phyloP scores from a whole-genome alignment of 2,888 invertebrate species.

The Aethes cnicana region DNA sequence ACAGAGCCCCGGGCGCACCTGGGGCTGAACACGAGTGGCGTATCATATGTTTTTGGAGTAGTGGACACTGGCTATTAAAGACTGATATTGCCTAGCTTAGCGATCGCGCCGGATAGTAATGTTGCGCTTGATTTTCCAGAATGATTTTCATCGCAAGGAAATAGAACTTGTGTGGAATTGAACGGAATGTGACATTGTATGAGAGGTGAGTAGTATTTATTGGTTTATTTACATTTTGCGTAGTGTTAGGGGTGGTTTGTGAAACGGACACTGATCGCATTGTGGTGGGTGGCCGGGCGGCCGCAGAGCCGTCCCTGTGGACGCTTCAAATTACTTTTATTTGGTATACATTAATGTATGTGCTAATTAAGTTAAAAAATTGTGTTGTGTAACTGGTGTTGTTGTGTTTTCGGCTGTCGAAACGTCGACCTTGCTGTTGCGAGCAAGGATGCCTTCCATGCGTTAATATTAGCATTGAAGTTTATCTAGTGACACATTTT shows the following conservation, averaged over 20 bases:
- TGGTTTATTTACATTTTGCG: conserved; percentile 76
- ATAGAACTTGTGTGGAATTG: conserved; percentile 77
- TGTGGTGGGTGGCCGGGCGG: conserved; percentile 56
- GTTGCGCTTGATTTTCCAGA: conserved; percentile 76
- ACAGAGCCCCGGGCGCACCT: conserved; percentile 58
- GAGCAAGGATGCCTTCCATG: conserved; percentile 46
- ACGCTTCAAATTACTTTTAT: conserved; percentile 42
- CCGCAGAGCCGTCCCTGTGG: conserved; percentile 51
- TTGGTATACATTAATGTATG: conserved; percentile 28
- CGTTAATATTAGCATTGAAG: conserved; percentile 33
- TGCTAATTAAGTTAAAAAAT: conserved; percentile 29
- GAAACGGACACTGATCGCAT: conserved; percentile 63
- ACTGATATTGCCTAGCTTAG: conserved; percentile 78
- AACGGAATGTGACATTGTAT: conserved; percentile 83
- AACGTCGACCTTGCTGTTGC: conserved; percentile 50
- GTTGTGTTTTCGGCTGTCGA: conserved; percentile 59
- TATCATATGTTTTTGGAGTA: conserved; percentile 81
- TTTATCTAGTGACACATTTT: conserved; percentile 28
- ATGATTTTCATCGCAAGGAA: conserved; percentile 74
- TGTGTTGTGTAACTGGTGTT: conserved; percentile 68
- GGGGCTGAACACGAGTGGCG: conserved; percentile 69
- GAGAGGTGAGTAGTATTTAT: conserved; percentile 74
- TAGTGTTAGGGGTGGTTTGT: conserved; percentile 57
- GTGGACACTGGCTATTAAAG: conserved; percentile 77
- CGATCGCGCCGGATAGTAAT: conserved; percentile 70